phyloP scores from a whole-genome alignment of 2,797 vertebrate species.

The Strix occidentalis region DNA sequence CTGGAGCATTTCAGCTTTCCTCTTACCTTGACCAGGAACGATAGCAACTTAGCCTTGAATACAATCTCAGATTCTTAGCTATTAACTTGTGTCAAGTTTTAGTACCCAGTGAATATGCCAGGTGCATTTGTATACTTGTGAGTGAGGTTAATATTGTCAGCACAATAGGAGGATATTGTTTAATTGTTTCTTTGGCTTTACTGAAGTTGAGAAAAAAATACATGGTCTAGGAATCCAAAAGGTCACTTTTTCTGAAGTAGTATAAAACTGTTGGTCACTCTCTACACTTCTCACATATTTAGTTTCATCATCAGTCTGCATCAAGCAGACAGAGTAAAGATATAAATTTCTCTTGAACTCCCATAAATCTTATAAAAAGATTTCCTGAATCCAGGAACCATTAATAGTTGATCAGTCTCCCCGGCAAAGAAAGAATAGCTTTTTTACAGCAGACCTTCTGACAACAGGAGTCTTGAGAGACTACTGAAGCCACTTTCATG shows the following conservation, averaged over 20 bases:
- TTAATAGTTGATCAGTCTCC: neutral
- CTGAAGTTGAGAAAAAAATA: neutral
- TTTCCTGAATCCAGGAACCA: neutral
- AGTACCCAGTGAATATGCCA: neutral
- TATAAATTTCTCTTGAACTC: neutral
- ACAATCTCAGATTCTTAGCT: neutral
- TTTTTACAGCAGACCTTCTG: neutral
- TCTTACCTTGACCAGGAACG: neutral
- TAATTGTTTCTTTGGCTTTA: neutral
- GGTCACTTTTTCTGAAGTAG: neutral
- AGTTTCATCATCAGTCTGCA: neutral
- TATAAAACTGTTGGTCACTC: neutral
- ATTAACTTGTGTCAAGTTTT: neutral
- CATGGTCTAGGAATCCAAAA: neutral
- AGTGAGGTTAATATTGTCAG: neutral
- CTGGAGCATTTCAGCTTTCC: neutral
- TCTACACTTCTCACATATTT: neutral
- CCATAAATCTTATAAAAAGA: neutral
- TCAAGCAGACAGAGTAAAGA: neutral
- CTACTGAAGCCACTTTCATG: neutral
- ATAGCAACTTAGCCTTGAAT: neutral
- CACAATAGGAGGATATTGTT: neutral
- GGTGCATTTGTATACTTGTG: neutral
- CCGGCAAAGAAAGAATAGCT: neutral
- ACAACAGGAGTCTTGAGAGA: neutral